phyloP scores from a whole-genome alignment of 1,140 invertebrate species.

The Panulirus ornatus region DNA sequence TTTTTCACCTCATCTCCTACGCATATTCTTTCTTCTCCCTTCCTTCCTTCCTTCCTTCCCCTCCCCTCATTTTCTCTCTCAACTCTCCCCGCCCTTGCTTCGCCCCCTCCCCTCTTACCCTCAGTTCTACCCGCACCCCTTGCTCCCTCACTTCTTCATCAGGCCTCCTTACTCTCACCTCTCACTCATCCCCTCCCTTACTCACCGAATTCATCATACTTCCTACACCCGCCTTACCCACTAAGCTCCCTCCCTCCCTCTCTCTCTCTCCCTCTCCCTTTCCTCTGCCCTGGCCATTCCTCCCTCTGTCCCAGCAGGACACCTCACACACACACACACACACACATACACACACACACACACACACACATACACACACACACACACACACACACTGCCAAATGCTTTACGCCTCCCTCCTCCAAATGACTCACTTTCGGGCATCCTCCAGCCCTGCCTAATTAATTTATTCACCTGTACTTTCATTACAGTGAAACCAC shows the following conservation, averaged over 20 bases:
- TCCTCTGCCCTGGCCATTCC: not conserved
- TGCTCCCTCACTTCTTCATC: no score
- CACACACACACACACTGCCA: no score
- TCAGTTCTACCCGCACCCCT: not conserved
- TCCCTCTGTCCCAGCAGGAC: not conserved
- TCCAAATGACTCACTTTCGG: constrained; percentile 51
- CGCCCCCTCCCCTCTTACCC: not conserved
- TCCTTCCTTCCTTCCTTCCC: not conserved
- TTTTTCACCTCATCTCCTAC: not conserved
- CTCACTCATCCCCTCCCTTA: no score
- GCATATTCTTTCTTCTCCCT: no score
- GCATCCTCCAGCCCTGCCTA: constrained; percentile 29
- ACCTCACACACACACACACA: no score
- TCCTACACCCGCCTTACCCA: not conserved
- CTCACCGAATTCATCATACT: not conserved
- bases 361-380: no score
- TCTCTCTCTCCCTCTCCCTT: no score
- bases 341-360: no score
- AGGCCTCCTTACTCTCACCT: no score
- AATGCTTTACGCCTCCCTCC: not conserved
- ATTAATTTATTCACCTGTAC: constrained; percentile 72
- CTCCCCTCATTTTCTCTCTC: no score
- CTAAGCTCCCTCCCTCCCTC: not conserved
- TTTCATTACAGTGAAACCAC: constrained; percentile 70
- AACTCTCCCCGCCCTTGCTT: not conserved